Base-by-base conservation (phyloP, 2,888 invertebrate species). In the Timandra comae region DNA sequence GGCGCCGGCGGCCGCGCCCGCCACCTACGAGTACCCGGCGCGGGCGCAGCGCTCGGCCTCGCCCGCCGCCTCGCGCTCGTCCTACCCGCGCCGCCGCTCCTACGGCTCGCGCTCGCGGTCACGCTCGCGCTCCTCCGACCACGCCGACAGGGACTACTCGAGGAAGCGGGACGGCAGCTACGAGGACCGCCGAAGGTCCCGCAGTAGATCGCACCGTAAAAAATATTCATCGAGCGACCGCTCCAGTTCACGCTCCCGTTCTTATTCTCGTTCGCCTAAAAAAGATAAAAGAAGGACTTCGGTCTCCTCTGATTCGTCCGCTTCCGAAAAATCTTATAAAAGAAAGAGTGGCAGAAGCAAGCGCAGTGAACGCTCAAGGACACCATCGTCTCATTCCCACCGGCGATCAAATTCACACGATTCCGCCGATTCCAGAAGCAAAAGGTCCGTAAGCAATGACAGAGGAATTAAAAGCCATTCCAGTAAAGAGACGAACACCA, bases 151-250 rank as follows among this genome's bases (percentile, higher is more conserved):
- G 4, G 3, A 3, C 32, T 8, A 58, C 57, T 7, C 19, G 29
- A 12, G 24, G 26, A 23, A 59, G 76, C 41, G 77, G 76, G 72
- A 70, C 8, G 60, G 59, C 37, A 73, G 73, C 41, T 72, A 70
- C 46, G 72, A 73, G 3, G 60, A 65, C 35, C 59, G 52, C 21
- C 58, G 61, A 26, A 60, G 70, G 27, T 73, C 80, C 8, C 60
- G 65, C 35, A 78, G 75, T 42, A 58, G 54, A 29, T 62, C 69
- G 13, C 54, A 66, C 39, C 59, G 58, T 19, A 58, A 56, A 12
- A 74, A 71, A 34, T 81, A 81, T 55, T 72, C 74, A 12, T 78
- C 80, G 3, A 79, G 82, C 56, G 77, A 71, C 23, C 56, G 64
- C 12, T 74, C 78, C 0, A 72, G 68, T 29, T 75, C 73, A 10